Conservation (phyloP, 2,113 vertebrate species). For the Litocranius walleri region DNA sequence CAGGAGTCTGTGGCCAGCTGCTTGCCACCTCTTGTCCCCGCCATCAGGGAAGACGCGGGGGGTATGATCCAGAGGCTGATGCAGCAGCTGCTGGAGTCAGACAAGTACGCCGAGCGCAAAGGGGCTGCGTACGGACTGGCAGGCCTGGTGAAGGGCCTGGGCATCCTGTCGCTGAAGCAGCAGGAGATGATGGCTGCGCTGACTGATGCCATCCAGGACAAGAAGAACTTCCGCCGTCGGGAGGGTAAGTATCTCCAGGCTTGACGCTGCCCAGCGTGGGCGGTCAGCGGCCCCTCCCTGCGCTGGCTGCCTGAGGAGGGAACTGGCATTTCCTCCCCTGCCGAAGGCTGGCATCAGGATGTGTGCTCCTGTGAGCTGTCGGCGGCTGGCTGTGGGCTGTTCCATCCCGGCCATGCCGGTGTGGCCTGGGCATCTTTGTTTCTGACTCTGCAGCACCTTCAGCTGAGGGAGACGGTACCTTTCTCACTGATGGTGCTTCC, state of each 20-base stretch:
- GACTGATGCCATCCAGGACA: constrained; percentile 98
- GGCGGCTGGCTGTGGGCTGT: background rate
- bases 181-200: constrained; percentile 98
- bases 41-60: constrained; percentile 95
- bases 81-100: constrained; percentile 95
- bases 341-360: too few species aligned
- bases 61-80: constrained; percentile 95
- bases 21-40: constrained; percentile 94
- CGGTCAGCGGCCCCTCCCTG: rapidly evolving
- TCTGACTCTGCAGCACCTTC: background rate
- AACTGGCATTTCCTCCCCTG: background rate
- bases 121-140: constrained; percentile 96
- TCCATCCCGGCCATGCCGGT: background rate
- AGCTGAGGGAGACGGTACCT: background rate
- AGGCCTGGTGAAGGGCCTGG: constrained; percentile 95
- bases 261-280: rapidly evolving
- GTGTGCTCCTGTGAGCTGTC: too few species aligned
- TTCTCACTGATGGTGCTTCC: background rate
- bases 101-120: constrained; percentile 96
- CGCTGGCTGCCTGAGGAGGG: background rate
- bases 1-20: constrained; percentile 97
- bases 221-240: constrained; percentile 96
- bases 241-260: constrained; percentile 85
- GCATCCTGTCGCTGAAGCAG: constrained; percentile 97
- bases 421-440: background rate